Base-by-base conservation (phyloP, 2,888 invertebrate genomes). In the Malthinus flaveolus region DNA sequence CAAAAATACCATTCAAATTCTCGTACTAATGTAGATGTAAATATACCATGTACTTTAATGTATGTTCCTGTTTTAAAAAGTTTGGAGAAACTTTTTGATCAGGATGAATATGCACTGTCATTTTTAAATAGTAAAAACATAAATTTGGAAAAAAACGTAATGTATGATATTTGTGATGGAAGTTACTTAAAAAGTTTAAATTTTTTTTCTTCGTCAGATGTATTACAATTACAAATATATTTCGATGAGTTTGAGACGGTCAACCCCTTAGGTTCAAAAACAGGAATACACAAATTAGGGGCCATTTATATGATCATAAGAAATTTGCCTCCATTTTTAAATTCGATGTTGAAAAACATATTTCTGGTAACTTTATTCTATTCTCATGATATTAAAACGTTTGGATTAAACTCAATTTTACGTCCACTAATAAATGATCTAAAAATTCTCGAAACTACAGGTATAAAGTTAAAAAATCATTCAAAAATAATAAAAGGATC, bases 321-420 rank as follows among this genome's bases (percentile, higher is more conserved):
- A 51, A 63, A 62, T 56, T 49, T 68, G 13, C 61, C 59, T 32
- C 31, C 49, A 11, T 31, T 60, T 31, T 50, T 53, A 13, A 58
- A 59, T 35, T 32, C 52, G 13, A n/a, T 12, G 7, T 37, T 63
- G 13, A 10, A 51, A 47, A 59, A 66, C 42, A 65, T 65, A 36
- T 52, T 61, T 52, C 48, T 65, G 10, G 34, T 60, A 8, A 51
- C 56, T 1, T 42, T 65, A 13, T 65, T 61, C 59, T 62, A 63
- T 49, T 12, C 13, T 5, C 4, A 36, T 47, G n/a, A 45, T 48
- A 31, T 37, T 31, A 37, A 49, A 50, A 12, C 34, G 12, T 39
- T 50, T 15, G 37, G 11, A 7, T 10, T 39, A 3, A 63, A 57
- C 47, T 35, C 11, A 10, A 55, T 59, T 35, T 52, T 62, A 32